phyloP scores from a whole-genome alignment of 2,797 vertebrate species.

The Triplophysa bombifrons region DNA sequence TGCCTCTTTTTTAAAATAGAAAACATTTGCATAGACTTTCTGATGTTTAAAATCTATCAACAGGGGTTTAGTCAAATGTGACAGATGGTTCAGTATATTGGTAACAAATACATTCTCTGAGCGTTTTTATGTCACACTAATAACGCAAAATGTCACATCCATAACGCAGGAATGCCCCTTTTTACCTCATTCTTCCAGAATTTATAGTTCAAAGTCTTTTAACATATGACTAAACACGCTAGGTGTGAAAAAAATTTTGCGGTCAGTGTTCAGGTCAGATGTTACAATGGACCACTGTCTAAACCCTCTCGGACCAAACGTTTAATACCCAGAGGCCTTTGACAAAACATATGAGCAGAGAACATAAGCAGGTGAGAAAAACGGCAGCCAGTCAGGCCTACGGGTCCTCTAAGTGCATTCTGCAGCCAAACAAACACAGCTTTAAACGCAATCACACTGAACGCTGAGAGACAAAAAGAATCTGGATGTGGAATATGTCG shows the following conservation, averaged over 20 bases:
- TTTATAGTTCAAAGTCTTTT: not conserved
- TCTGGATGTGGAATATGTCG: slow-evolving; percentile 10
- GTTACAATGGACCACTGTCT: slow-evolving; percentile 29
- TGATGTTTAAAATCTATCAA: no score
- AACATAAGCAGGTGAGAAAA: slow-evolving; percentile 43
- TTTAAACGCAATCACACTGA: slow-evolving; percentile 41
- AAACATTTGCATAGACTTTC: no score
- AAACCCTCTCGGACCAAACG: slow-evolving; percentile 23
- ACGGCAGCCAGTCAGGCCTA: slow-evolving; percentile 32
- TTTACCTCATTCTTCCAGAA: not conserved
- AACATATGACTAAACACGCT: slow-evolving; percentile 18
- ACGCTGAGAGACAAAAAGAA: slow-evolving; percentile 14
- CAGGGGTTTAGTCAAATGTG: no score
- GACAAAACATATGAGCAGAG: slow-evolving; percentile 37
- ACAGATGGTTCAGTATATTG: no score
- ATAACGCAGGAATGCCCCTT: not conserved
- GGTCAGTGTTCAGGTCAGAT: slow-evolving; percentile 20
- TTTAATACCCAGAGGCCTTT: slow-evolving; percentile 39
- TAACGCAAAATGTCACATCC: no score
- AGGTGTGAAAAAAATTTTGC: not conserved
- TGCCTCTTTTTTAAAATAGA: no score
- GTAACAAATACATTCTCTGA: no score
- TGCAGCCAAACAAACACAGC: slow-evolving; percentile 42
- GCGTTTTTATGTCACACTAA: no score
- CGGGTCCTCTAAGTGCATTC: slow-evolving; percentile 24